Evolutionary conservation across 1,140 invertebrate genomes (phyloP), one percentile per base, ranked within the genome.

Genomic region (Parapsyche elsis): DNA sequence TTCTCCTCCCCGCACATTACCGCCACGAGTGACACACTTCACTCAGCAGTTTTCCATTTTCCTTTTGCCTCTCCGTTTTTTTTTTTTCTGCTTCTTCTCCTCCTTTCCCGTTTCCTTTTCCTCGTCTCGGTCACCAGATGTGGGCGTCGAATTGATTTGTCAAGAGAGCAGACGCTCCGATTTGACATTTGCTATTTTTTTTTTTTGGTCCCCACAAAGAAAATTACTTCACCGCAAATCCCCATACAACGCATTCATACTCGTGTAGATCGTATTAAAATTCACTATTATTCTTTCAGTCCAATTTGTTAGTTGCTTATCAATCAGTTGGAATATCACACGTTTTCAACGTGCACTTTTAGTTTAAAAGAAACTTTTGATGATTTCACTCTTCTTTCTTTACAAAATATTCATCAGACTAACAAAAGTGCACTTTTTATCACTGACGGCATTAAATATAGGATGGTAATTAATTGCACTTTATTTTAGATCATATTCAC

Each of bases 131-230:
- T n/a, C 23, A 30, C 76, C 77, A 78, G 61, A 71, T 78, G 77
- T 45, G 77, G 59, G 16, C 59, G 9, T 16, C 30, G 77, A 78
- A 78, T 78, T 78, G 77, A 78, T 78, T 78, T 78, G 77, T 78
- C 77, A 71, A 78, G 75, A 78, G 21, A 24, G 64, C 21, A 70
- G n/a, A 49, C 57, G 59, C 38, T n/a, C n/a, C 61, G 30, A 67
- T 78, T 21, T 78, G 38, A 67, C 77, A 44, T 78, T 78, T 77
- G 7, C 10, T 46, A n/a, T 78, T 44, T 70, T 14, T n/a, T 64
- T 26, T 67, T 30, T 5, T 12, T 53, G 12, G 49, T 53, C 49
- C 16, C 49, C 49, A 16, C 10, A 10, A 12, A 53, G 12, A 16
- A 53, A 53, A 53, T 53, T 53, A 16, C 16, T 53, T 53, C 49